Base-by-base conservation (phyloP, 2,113 vertebrate species). In the Zootoca vivipara region DNA sequence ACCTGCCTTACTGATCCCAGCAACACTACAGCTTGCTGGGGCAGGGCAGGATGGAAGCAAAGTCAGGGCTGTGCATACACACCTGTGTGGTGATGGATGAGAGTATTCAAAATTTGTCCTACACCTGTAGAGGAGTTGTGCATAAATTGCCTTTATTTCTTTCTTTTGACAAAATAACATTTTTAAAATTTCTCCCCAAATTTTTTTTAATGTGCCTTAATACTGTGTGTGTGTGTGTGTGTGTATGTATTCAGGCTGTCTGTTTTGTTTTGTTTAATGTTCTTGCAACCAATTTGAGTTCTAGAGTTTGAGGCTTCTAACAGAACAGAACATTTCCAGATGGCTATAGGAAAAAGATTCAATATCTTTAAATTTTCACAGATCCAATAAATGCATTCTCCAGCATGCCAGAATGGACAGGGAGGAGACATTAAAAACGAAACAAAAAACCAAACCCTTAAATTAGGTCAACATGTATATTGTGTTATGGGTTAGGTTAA, bases 301-400 rank as follows among this genome's bases (percentile, higher is more conserved):
- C 88, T 92, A 81, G 78, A 89, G 74, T 30, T 46, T 88, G 86
- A 80, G 33, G n/a, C 33, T 75, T 33, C 5, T 64, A 70, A 88
- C 90, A 90, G 28, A 89, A 88, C 83, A 52, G 46, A 10, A 64
- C 64, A 73, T 78, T 92, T 91, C 90, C 33, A 56, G 46, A 67
- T 40, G 46, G 42, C 0, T 38, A 67, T 28, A 33, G 0, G 2
- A 10, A 83, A 83, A 13, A 20, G 26, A 3, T 4, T 74, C 89
- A 70, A 87, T 88, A 58, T 89, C 7, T 64, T 91, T 86, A n/a
- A 91, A 22, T 10, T 56, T 70, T 73, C 82, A 40, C 38, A 86
- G 46, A 18, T 12, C 56, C 38, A 91, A 10, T 18, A 83, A 69
- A 12, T 38, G 73, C 30, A 4, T 0, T 67, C 88, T 78, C 52